Base-by-base conservation (phyloP, 2,888 invertebrate genomes). In the Cosmia trapezina region DNA sequence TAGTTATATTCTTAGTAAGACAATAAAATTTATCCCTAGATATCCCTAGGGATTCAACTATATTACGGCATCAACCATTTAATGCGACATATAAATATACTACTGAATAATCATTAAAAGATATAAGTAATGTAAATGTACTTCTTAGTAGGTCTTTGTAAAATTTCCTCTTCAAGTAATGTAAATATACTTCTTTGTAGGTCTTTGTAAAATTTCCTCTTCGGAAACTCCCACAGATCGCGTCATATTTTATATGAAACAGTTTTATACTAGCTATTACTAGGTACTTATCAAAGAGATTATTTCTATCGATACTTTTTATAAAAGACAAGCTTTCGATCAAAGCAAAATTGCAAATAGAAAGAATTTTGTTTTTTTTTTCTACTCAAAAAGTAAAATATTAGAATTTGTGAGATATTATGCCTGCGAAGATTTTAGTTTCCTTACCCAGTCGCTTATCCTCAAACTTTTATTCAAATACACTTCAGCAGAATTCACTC, bases 71-170 rank as follows among this genome's bases (percentile, higher is more conserved):
- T 37, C 37, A 37, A 37, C 37, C 37, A 37, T 37, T 37, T 37
- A 37, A 28, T 47, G 41, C 5, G 5, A 28, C 28, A 3, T 28
- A 41, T 7, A 28, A 8, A 45, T 17, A 53, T 63, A 33, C 8
- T 11, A 68, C 33, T 51, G 54, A 6, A 19, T 41, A 74, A 56
- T 75, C 12, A 56, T 53, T 43, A 28, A 14, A n/a, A 41, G 41
- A 56, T 47, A 1, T 56, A n/a, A n/a, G n/a, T n/a, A n/a, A n/a
- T n/a, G n/a, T n/a, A n/a, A n/a, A n/a, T n/a, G n/a, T n/a, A 66
- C 9, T 43, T 14, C 9, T 43, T 14, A 28, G 17, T 11, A 53
- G 2, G 12, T 43, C 2, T 49, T 54, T 43, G 41, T 14, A 33
- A 14, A n/a, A 51, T 53, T 54, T 62, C 17, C 8, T 78, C 22